Conservation (phyloP, 2,888 invertebrate species). For the Scelioninae gen. 1 region DNA sequence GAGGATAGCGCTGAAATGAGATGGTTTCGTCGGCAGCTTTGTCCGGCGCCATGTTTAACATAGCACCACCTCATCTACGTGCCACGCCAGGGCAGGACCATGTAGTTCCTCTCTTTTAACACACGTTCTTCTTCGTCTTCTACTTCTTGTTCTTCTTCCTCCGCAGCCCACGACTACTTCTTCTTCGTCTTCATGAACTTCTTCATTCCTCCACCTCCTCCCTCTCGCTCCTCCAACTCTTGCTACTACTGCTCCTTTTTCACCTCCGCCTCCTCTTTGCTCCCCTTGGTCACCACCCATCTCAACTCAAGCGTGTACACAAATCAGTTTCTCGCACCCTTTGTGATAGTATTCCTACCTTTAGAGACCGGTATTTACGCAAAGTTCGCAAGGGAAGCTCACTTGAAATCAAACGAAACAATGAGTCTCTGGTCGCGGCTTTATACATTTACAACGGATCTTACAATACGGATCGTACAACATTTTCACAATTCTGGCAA, state of each 20-base stretch:
- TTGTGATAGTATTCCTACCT: constrained; percentile 70
- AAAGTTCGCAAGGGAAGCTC: constrained; percentile 54
- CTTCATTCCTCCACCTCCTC: constrained; percentile 41
- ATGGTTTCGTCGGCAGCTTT: constrained; percentile 75
- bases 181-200: constrained; percentile 18
- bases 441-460: too few species aligned
- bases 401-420: constrained; percentile 38
- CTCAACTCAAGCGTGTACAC: constrained; percentile 71
- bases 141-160: too few species aligned
- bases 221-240: constrained; percentile 10
- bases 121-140: constrained; percentile 67
- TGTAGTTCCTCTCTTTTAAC: constrained; percentile 71
- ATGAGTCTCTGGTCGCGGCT: too few species aligned
- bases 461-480: too few species aligned
- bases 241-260: constrained; percentile 42
- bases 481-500: too few species aligned
- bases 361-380: constrained; percentile 68
- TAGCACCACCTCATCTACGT: constrained; percentile 82
- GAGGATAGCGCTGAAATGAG: constrained; percentile 80
- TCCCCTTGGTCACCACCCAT: constrained; percentile 50
- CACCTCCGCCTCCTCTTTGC: constrained; percentile 9
- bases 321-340: constrained; percentile 76
- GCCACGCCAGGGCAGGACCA: constrained; percentile 69
- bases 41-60: constrained; percentile 80
- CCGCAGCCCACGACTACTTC: constrained; percentile 24